A percentile compares a stretch with the other conserved stretches of the same genome.
Evolutionary conservation across 2,113 vertebrate genomes (phyloP).

Genomic region (Cyprichromis sp.): DNA sequence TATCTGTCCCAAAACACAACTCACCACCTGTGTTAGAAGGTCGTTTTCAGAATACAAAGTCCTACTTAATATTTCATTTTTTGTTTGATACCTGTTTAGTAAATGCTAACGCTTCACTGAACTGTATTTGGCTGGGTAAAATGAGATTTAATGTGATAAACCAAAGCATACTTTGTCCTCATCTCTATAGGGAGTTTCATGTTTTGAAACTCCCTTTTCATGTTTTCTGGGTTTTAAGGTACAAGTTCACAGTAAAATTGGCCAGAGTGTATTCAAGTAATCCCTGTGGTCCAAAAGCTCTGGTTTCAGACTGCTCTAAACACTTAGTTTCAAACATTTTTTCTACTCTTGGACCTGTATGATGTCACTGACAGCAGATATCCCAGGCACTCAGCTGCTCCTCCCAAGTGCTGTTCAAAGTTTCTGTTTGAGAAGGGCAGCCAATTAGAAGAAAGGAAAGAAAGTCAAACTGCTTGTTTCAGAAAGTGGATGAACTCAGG

Average conservation of each 20-base stretch:
- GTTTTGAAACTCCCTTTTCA: no score
- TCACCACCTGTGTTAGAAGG: neutral
- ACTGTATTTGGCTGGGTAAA: neutral
- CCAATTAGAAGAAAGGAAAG: neutral
- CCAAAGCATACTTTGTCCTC: neutral
- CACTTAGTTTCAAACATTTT: neutral
- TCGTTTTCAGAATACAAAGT: conserved; percentile 11
- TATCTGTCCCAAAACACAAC: neutral
- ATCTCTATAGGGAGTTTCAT: neutral
- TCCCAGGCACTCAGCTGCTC: neutral
- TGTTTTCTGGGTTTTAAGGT: neutral
- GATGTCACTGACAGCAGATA: neutral
- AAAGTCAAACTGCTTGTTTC: neutral
- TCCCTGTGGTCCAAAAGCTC: neutral
- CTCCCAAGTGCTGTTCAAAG: neutral
- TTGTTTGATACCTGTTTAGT: neutral
- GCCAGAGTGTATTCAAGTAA: neutral
- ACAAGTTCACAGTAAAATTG: neutral
- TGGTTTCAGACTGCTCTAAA: neutral
- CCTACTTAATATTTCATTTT: neutral
- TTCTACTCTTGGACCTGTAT: neutral
- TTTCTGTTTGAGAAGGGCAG: neutral
- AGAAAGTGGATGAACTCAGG: neutral
- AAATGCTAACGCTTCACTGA: neutral
- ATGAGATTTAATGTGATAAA: neutral